phyloP scores from a whole-genome alignment of 2,113 vertebrate species.

The Pituophis catenifer region DNA sequence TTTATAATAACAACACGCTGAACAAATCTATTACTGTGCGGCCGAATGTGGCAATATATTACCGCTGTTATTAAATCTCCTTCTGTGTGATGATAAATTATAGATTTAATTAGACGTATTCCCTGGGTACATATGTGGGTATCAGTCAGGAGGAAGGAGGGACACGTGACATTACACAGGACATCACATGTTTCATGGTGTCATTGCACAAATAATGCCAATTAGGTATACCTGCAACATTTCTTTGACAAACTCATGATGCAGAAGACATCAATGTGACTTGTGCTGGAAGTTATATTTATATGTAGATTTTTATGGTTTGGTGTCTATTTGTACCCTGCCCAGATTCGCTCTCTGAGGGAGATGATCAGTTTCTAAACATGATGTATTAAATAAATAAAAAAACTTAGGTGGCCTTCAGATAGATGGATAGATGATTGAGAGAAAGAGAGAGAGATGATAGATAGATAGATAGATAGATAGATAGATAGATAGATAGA shows the following conservation, averaged over 20 bases:
- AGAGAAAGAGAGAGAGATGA: not conserved
- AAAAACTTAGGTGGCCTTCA: slow-evolving; percentile 67
- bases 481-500: not conserved
- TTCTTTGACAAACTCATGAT: not conserved
- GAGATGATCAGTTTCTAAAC: not conserved
- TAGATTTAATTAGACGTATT: slow-evolving; percentile 78
- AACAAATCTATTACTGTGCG: slow-evolving; percentile 81
- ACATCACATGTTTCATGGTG: not conserved
- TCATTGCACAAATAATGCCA: not conserved
- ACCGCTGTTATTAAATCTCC: slow-evolving; percentile 73
- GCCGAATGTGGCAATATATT: slow-evolving; percentile 74
- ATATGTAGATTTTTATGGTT: not conserved
- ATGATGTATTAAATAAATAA: not conserved
- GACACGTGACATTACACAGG: not conserved
- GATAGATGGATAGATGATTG: slow-evolving; percentile 33
- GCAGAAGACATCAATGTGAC: not conserved
- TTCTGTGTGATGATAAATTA: slow-evolving; percentile 77
- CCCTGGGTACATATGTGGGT: slow-evolving; percentile 73
- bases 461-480: not conserved
- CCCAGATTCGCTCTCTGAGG: not conserved
- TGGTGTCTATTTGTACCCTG: not conserved
- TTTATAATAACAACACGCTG: slow-evolving; percentile 79
- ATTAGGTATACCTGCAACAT: not conserved
- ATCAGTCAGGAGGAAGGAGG: not conserved
- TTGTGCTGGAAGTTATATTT: not conserved